phyloP scores from a whole-genome alignment of 2,888 invertebrate genomes.

The Ferrisia virgata region DNA sequence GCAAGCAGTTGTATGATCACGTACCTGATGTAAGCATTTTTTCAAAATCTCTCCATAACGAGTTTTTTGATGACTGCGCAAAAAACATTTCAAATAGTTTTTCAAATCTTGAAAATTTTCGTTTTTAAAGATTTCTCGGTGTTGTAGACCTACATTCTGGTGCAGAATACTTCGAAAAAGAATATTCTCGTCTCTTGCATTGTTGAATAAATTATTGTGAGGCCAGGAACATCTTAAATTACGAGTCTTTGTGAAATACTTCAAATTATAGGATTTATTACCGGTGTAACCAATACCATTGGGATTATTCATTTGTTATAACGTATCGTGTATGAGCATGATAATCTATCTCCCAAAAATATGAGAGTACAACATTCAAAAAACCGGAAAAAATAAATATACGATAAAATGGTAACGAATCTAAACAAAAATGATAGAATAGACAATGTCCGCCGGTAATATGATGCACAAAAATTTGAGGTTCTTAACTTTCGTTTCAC shows the following conservation, averaged over 20 bases:
- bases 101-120: neutral
- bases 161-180: neutral
- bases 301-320: neutral
- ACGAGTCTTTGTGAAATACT: constrained; percentile 15
- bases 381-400: no score
- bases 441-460: no score
- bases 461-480: no score
- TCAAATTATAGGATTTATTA: constrained; percentile 20
- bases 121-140: neutral
- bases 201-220: neutral
- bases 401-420: no score
- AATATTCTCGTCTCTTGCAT: neutral
- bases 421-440: no score
- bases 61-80: neutral
- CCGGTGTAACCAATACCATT: constrained; percentile 11
- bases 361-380: no score
- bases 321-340: no score
- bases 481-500: no score
- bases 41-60: neutral
- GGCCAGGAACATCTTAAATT: constrained; percentile 29
- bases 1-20: neutral
- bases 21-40: neutral
- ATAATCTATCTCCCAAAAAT: no score
- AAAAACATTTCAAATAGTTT: neutral
- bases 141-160: neutral